Conservation (phyloP, 2,888 invertebrate genomes). For the Helicoverpa assulta region DNA sequence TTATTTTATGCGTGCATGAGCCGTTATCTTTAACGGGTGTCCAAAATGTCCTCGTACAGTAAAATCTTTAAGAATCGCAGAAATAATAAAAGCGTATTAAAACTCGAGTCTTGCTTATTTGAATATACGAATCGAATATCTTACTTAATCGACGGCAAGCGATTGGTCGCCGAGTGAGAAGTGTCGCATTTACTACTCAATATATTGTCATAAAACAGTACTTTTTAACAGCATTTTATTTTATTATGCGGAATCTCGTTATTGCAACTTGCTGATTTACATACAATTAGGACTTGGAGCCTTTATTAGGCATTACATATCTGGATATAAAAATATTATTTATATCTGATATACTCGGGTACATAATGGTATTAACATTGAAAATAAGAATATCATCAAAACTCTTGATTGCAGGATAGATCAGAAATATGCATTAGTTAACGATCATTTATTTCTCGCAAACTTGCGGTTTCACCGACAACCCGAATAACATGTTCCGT, state of each 20-base stretch:
- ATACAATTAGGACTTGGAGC: slow-evolving; percentile 65
- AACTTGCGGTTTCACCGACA: no score
- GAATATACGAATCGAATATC: slow-evolving; percentile 77
- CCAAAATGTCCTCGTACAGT: slow-evolving; percentile 62
- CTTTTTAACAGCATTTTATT: slow-evolving; percentile 72
- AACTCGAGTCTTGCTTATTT: slow-evolving; percentile 73
- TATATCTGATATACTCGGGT: slow-evolving; percentile 31
- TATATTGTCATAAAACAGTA: slow-evolving; percentile 78
- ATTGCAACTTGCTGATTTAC: slow-evolving; percentile 66
- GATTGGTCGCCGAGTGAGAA: slow-evolving; percentile 78
- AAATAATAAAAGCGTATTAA: slow-evolving; percentile 73
- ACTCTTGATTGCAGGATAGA: slow-evolving; percentile 1
- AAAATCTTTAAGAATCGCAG: slow-evolving; percentile 67
- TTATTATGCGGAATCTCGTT: slow-evolving; percentile 67
- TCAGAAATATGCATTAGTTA: not conserved
- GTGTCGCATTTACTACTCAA: slow-evolving; percentile 78
- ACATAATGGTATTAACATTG: slow-evolving; percentile 15
- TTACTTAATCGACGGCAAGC: slow-evolving; percentile 76
- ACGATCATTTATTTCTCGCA: no score
- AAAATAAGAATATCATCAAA: not conserved
- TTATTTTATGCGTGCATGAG: slow-evolving; percentile 66
- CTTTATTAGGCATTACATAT: slow-evolving; percentile 55
- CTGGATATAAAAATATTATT: slow-evolving; percentile 33
- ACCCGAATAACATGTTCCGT: no score
- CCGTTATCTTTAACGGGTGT: slow-evolving; percentile 71